Conservation (phyloP, 2,113 vertebrate genomes). For the Rhabdornis inornatus region DNA sequence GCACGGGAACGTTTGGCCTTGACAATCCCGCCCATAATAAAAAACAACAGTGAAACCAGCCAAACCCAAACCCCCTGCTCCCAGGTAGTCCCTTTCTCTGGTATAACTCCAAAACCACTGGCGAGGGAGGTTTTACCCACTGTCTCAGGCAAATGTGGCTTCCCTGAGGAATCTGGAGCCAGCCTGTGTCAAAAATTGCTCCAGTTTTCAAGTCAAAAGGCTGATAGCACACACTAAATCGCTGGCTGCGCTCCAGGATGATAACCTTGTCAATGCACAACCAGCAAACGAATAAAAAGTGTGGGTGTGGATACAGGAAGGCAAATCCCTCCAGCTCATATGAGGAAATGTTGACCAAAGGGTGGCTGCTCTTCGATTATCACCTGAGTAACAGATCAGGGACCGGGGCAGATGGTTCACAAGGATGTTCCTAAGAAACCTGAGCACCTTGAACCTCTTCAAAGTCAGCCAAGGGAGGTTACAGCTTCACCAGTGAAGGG, state of each 20-base stretch:
- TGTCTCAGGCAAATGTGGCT: rapidly evolving
- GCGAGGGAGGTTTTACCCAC: rapidly evolving
- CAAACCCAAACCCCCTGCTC: not conserved
- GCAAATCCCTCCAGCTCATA: not conserved
- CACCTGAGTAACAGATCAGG: not conserved
- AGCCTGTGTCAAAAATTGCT: not conserved
- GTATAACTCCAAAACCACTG: not conserved
- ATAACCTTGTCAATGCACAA: not conserved
- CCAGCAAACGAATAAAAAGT: not conserved
- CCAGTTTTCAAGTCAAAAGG: not conserved
- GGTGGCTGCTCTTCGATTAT: not conserved
- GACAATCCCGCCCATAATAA: not conserved
- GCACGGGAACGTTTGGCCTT: not conserved
- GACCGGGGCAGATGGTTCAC: rapidly evolving
- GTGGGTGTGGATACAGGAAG: not conserved
- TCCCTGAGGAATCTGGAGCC: not conserved
- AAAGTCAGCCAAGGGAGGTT: not conserved
- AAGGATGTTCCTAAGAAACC: not conserved
- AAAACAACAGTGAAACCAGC: not conserved
- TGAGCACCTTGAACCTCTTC: not conserved
- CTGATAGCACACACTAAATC: rapidly evolving
- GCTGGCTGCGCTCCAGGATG: not conserved
- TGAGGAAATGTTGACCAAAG: not conserved
- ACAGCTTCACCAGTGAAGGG: not conserved
- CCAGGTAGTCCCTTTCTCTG: not conserved